Evolutionary conservation across 2,888 invertebrate species (phyloP), one percentile per base, ranked within the genome.

Genomic region (Pammene fasciana): DNA sequence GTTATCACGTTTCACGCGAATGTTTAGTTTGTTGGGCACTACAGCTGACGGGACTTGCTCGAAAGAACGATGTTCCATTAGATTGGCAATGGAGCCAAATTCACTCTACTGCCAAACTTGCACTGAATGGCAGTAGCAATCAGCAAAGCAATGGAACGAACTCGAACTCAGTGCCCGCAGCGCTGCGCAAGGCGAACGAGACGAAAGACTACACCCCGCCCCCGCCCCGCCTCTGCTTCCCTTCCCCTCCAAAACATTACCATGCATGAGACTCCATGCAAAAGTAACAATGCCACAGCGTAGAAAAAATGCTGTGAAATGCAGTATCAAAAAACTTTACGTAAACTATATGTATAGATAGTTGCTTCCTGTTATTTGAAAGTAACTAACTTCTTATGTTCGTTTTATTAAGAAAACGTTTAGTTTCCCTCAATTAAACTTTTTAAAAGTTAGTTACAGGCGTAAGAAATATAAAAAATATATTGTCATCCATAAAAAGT

Each of bases 31-130:
- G 81, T 87, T 82, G 78, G 88, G 80, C 78, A 89, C 89, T 75
- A 81, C 81, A 75, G 86, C 85, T 77, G 86, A 80, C 74, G 84
- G 85, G 80, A 87, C 86, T 86, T 82, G 82, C 76, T 82, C 83
- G 77, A 83, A 87, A 82, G 81, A 92, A 82, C 87, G 90, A 83
- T 90, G 83, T 93, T 92, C 93, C 93, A 93, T 93, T 91, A 91
- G 92, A 90, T 90, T 88, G 88, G 87, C 90, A 82, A 83, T 83
- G 76, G 78, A 88, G 89, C 89, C 88, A 86, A 83, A 81, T 83
- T 82, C 87, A 82, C 86, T 87, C 87, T 83, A 87, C 87, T 86
- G 88, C 86, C 85, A 79, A 86, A 85, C 82, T 82, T 76, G 78
- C 76, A 89, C 88, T 90, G 86, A 78, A 78, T 75, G 75, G 61